Percentiles rank a stretch among this genome's conserved stretches.
Evolutionary conservation across 1,140 invertebrate species (phyloP).

Genomic region (Temnothorax curvispinosus): DNA sequence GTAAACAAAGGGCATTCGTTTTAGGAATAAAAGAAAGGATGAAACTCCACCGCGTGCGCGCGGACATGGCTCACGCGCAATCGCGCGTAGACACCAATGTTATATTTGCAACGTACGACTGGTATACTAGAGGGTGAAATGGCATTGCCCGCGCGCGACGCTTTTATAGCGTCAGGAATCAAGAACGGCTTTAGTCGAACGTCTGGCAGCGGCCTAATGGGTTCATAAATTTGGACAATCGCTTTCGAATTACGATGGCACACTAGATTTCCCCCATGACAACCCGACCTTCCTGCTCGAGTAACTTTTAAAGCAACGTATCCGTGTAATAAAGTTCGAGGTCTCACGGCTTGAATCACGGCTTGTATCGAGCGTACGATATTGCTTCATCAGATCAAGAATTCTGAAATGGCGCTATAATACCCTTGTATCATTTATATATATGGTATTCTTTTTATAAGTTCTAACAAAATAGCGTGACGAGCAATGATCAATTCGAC

Average conservation of each 20-base stretch:
- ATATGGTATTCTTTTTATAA: background rate
- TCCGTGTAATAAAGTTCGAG: constrained; percentile 34
- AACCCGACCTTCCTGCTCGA: constrained; percentile 22
- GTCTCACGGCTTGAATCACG: background rate
- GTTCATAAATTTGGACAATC: constrained; percentile 77
- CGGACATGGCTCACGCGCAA: constrained; percentile 10
- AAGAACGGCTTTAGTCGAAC: constrained; percentile 68
- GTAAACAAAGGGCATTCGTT: constrained; percentile 62
- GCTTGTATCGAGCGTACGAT: constrained; percentile 10
- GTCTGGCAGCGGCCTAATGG: constrained; percentile 71
- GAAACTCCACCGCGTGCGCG: background rate
- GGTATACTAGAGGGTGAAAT: constrained; percentile 61
- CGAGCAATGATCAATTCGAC: background rate
- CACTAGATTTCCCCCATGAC: constrained; percentile 66
- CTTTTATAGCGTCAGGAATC: constrained; percentile 74
- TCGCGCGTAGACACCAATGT: constrained; percentile 39
- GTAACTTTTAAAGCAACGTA: constrained; percentile 62
- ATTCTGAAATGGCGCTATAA: background rate
- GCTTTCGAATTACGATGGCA: constrained; percentile 75
- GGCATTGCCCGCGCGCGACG: constrained; percentile 60
- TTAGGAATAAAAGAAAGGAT: constrained; percentile 22
- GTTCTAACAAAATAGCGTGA: background rate
- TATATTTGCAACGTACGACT: constrained; percentile 64
- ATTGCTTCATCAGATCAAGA: constrained; percentile 33
- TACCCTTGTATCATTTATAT: background rate